These are phyloP conservation scores for Mythimna vitellina DNA, from an alignment of 2,888 invertebrate genomes.

Conservation along the genomic window DNA sequence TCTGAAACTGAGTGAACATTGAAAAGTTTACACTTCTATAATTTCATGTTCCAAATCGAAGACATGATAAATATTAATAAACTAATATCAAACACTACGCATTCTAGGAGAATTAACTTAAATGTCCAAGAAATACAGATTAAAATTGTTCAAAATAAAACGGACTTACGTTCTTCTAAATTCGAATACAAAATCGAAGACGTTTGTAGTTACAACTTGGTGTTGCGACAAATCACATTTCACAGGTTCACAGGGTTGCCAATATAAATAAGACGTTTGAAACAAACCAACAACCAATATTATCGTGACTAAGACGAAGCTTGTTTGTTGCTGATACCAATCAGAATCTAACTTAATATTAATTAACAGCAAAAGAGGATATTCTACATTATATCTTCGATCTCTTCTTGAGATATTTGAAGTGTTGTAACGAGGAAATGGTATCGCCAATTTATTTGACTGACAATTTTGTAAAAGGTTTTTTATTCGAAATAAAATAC, in stretches of 20 bases:
- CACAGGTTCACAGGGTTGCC: slow-evolving; percentile 43
- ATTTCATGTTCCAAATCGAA: slow-evolving; percentile 13
- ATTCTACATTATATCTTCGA: slow-evolving; percentile 13
- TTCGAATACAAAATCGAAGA: slow-evolving; percentile 44
- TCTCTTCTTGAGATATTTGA: slow-evolving; percentile 17
- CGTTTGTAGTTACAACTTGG: slow-evolving; percentile 51
- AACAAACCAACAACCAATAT: slow-evolving; percentile 31
- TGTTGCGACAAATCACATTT: slow-evolving; percentile 69
- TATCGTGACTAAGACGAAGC: slow-evolving; percentile 23
- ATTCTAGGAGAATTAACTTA: background rate
- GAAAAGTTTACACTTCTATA: slow-evolving; percentile 4
- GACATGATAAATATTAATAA: slow-evolving; percentile 1
- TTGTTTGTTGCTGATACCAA: slow-evolving; percentile 29
- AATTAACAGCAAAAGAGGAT: slow-evolving; percentile 37
- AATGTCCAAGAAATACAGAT: background rate
- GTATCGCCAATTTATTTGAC: slow-evolving; percentile 4
- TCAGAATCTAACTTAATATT: slow-evolving; percentile 31
- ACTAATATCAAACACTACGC: background rate
- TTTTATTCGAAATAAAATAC: background rate
- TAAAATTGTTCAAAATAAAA: slow-evolving; percentile 1
- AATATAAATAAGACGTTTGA: slow-evolving; percentile 46
- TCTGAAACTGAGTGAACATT: slow-evolving; percentile 3
- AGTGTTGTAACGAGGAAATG: background rate
- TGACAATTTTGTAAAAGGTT: background rate
- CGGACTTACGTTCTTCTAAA: slow-evolving; percentile 2